Percentiles rank a stretch among this genome's conserved stretches.
Conservation (phyloP, 2,888 invertebrate species). For the Pharmacophagus antenor region DNA sequence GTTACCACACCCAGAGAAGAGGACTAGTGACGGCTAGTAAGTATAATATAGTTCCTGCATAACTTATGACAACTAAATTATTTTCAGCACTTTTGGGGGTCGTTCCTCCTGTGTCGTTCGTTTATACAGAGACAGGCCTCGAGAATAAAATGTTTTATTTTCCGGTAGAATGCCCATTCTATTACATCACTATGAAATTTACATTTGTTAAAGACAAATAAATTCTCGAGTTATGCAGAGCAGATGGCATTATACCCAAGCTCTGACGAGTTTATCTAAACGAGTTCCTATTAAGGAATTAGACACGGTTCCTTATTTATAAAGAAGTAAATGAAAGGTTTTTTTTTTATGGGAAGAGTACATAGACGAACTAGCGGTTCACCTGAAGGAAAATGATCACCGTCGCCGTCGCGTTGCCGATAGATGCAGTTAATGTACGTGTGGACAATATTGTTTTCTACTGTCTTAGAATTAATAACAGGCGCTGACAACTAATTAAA, state of each 20-base stretch:
- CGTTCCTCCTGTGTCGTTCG: not conserved
- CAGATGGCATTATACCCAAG: not conserved
- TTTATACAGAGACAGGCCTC: not conserved
- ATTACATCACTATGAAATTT: not conserved
- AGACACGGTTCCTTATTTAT: not conserved
- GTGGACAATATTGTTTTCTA: too few species aligned
- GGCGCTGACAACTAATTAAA: too few species aligned
- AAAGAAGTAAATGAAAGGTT: not conserved
- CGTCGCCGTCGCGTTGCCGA: too few species aligned
- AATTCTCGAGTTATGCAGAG: not conserved
- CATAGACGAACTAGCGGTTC: too few species aligned
- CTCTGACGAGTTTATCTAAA: not conserved
- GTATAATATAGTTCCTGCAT: too few species aligned
- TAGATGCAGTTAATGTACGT: too few species aligned
- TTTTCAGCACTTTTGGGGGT: not conserved
- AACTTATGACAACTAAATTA: not conserved
- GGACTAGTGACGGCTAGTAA: too few species aligned
- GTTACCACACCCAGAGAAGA: too few species aligned
- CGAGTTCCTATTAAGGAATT: not conserved
- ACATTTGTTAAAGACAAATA: not conserved
- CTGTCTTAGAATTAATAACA: too few species aligned
- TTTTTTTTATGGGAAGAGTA: too few species aligned
- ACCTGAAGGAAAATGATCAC: too few species aligned
- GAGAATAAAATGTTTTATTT: not conserved
- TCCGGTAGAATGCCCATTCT: slow-evolving; percentile 1